A percentile compares a stretch with the other conserved stretches of the same genome.
Conservation (phyloP, 2,888 invertebrate species). For the Theretra japonica region DNA sequence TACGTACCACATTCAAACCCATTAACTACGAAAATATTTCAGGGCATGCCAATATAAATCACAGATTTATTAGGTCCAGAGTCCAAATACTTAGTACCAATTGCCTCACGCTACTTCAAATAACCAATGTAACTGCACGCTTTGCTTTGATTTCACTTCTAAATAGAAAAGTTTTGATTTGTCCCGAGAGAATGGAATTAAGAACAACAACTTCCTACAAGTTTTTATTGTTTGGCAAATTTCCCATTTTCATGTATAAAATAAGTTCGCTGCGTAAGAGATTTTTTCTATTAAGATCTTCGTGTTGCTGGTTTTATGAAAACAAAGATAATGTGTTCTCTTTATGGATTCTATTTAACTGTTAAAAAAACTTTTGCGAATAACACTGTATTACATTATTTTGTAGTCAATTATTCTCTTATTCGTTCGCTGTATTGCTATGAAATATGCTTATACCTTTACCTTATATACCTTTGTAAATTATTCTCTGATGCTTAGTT, state of each 20-base stretch:
- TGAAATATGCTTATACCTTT: too few species aligned
- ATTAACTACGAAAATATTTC: not conserved
- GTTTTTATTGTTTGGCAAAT: constrained; percentile 49
- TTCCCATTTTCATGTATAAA: constrained; percentile 35
- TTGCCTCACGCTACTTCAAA: not conserved
- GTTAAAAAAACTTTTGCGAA: not conserved
- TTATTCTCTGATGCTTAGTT: too few species aligned
- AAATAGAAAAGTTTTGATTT: constrained; percentile 63
- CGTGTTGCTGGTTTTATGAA: constrained; percentile 14
- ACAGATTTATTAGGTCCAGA: not conserved
- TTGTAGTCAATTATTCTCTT: not conserved
- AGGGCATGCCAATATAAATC: not conserved
- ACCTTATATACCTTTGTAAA: too few species aligned
- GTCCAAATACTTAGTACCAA: not conserved
- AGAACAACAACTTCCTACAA: constrained; percentile 38
- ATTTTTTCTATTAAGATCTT: constrained; percentile 21
- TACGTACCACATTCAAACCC: not conserved
- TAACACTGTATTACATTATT: constrained; percentile 5
- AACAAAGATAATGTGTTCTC: constrained; percentile 18
- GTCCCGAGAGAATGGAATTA: constrained; percentile 45
- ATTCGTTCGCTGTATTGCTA: not conserved
- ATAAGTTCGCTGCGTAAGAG: constrained; percentile 21
- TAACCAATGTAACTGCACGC: constrained; percentile 2
- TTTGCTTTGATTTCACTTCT: constrained; percentile 39
- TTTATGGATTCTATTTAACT: constrained; percentile 15